Base-by-base conservation (phyloP, 2,113 vertebrate species). In the Notarius lentiginosus region DNA sequence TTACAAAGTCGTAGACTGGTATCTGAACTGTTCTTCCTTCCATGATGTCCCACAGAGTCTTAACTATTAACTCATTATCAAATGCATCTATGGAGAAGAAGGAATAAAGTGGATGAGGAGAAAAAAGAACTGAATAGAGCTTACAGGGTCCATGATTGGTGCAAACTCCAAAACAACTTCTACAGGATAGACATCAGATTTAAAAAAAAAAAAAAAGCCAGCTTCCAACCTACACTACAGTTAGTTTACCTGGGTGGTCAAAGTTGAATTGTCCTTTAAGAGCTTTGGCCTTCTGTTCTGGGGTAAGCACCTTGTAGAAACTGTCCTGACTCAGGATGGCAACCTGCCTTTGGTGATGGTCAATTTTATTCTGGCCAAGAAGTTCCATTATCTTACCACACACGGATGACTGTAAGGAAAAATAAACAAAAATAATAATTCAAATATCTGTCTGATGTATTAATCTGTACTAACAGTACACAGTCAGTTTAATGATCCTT, bases 261-360 rank as follows among this genome's bases (percentile, higher is more conserved):
- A 99, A 99, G 94, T 99, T 99, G 95, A 96, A 99, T 88, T 99
- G 98, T 92, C 98, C 98, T 93, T 98, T 99, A 24, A 95, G 92
- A 0, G 97, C 98, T 91, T 98, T 99, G 92, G 96, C 94, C 91
- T 99, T 99, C 95, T 99, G 98, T 91, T 99, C 98, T 0, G 96
- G 90, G 20, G 98, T 99, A 77, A 99, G 96, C 89, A 97, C 97
- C 0, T 95, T 95, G 94, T 99, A 99, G 95, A 99, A 99, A 93
- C 98, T 99, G 91, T 99, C 98, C 90, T 99, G 98, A 93, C 98
- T 99, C 87, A 99, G 95, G n/a, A 99, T 99, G 76, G 95, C 98
- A 93, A 99, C 98, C 93, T 99, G 97, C 89, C 98, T 95, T 94
- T 99, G 97, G 90, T 95, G 97, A 88, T 97, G 96, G 90, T 99